Evolutionary conservation across 2,113 vertebrate species (phyloP).

Genomic region (Anoura caudifer): DNA sequence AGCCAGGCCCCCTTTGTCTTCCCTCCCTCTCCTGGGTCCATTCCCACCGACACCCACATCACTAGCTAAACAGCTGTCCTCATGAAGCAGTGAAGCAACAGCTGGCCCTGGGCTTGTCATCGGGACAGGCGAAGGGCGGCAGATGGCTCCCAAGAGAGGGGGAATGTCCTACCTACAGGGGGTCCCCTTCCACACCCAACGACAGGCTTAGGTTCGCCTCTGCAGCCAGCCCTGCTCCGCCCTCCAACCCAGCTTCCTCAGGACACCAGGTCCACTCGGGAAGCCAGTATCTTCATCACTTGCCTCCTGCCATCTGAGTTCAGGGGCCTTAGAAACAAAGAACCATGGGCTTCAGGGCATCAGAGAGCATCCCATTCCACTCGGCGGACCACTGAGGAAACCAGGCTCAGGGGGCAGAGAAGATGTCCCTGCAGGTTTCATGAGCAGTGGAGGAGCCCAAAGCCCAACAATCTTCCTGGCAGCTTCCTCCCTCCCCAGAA

Average conservation of each 20-base stretch:
- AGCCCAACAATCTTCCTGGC: not conserved
- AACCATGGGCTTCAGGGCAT: not conserved
- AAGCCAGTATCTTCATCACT: not conserved
- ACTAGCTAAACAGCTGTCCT: too few species aligned
- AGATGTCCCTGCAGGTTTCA: not conserved
- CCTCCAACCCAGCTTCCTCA: not conserved
- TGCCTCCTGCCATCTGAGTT: not conserved
- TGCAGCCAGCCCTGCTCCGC: not conserved
- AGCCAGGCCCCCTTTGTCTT: fast-evolving
- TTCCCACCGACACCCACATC: not conserved
- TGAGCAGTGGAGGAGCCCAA: not conserved
- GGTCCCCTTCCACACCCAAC: not conserved
- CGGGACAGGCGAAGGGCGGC: not conserved
- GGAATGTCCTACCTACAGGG: not conserved
- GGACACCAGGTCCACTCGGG: not conserved
- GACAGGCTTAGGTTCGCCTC: not conserved
- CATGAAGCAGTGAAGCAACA: fast-evolving
- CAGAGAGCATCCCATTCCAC: not conserved
- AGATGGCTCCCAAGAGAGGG: not conserved
- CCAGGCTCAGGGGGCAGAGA: not conserved
- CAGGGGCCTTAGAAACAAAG: not conserved
- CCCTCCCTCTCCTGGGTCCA: not conserved
- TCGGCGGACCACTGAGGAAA: fast-evolving
- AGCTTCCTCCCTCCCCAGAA: not conserved
- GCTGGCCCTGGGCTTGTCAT: not conserved